phyloP scores from a whole-genome alignment of 2,797 vertebrate species.

The Enteromius unitaeniatus region DNA sequence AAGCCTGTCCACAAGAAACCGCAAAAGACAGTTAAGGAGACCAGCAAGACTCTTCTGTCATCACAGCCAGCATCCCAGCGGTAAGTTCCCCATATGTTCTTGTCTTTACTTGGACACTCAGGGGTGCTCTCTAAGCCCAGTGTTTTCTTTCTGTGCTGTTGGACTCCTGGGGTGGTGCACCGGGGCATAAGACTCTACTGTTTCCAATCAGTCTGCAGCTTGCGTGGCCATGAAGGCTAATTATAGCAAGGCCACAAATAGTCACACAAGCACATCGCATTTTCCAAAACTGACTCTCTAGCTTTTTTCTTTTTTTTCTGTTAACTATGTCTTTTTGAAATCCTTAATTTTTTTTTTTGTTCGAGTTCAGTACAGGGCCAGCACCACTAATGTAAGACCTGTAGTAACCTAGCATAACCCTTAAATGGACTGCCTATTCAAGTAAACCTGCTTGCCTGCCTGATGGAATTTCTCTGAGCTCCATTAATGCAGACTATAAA shows the following conservation, averaged over 20 bases:
- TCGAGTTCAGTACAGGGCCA: neutral
- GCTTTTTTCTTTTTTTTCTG: conserved; percentile 58
- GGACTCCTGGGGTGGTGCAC: conserved; percentile 30
- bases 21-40: neutral
- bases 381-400: neutral
- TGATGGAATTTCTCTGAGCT: conserved; percentile 50
- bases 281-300: conserved; percentile 73
- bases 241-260: conserved; percentile 83
- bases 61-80: conserved; percentile 8
- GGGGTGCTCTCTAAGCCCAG: conserved; percentile 14
- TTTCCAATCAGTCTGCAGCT: conserved; percentile 84
- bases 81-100: neutral
- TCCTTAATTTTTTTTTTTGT: neutral
- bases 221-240: conserved; percentile 77
- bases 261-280: conserved; percentile 77
- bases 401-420: conserved; percentile 20
- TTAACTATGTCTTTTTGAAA: conserved; percentile 40
- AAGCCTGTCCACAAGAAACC: neutral
- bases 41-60: conserved; percentile 17
- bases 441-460: conserved; percentile 63
- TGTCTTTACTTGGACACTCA: conserved; percentile 14
- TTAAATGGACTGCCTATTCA: conserved; percentile 52
- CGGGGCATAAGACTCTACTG: conserved; percentile 71
- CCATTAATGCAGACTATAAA: conserved; percentile 48
- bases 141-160: conserved; percentile 39